A percentile compares a stretch with the other conserved stretches of the same genome.
These are phyloP conservation scores for Camponotus floridanus DNA, from an alignment of 1,140 invertebrate species.

Conservation along the genomic window DNA sequence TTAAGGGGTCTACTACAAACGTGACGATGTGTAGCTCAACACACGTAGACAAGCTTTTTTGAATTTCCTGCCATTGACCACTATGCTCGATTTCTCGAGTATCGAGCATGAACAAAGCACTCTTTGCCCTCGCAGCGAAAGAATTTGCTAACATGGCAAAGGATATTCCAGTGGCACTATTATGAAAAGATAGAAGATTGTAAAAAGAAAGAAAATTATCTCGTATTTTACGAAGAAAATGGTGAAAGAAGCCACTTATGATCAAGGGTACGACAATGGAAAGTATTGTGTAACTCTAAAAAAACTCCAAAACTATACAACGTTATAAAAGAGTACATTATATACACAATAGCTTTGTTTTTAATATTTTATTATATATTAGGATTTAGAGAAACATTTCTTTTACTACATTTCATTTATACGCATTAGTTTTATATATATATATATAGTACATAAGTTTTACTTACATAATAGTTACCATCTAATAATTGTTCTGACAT, in stretches of 20 bases:
- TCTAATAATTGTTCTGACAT: neutral
- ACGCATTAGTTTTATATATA: no score
- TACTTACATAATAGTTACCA: no score
- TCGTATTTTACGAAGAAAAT: neutral
- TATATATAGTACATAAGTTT: neutral
- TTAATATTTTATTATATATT: neutral
- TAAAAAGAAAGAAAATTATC: neutral
- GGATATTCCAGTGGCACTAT: neutral
- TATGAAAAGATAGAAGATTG: neutral
- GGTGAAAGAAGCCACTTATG: neutral
- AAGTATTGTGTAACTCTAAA: neutral
- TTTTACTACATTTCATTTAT: neutral
- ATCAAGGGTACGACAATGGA: neutral
- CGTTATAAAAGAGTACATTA: neutral
- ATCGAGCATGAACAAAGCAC: slow-evolving; percentile 43
- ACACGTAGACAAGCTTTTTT: slow-evolving; percentile 60
- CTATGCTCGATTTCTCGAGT: slow-evolving; percentile 13
- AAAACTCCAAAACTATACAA: neutral
- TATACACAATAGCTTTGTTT: neutral
- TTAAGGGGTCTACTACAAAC: slow-evolving; percentile 60
- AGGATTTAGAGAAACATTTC: neutral
- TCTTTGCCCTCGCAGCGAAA: slow-evolving; percentile 40
- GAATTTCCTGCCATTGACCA: slow-evolving; percentile 48
- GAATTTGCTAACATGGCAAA: neutral
- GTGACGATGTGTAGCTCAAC: slow-evolving; percentile 53